Percentiles rank a stretch among this genome's conserved stretches.
phyloP scores from a whole-genome alignment of 2,113 vertebrate genomes.

The Antidorcas marsupialis region DNA sequence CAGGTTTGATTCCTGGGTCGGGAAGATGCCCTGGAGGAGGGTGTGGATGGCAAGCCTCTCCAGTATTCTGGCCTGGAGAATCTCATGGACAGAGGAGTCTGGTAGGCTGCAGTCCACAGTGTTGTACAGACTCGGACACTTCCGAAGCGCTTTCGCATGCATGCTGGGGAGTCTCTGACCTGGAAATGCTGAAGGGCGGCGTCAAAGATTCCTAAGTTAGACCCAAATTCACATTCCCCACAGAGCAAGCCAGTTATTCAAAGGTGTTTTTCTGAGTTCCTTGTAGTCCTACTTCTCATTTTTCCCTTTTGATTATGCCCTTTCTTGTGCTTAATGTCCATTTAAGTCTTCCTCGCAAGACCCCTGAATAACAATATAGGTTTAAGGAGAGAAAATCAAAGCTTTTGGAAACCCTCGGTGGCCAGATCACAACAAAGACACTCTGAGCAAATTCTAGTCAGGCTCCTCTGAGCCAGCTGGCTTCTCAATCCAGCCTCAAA shows the following conservation, averaged over 20 bases:
- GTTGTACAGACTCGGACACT: neutral
- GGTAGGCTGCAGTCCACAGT: neutral
- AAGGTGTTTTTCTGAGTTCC: neutral
- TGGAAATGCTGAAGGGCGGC: neutral
- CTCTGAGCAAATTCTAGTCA: neutral
- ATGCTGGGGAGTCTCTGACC: no score
- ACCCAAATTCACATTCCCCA: neutral
- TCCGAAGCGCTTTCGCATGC: fast-evolving
- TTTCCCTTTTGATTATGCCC: neutral
- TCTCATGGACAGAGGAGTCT: neutral
- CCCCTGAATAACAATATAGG: neutral
- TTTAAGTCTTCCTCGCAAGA: neutral
- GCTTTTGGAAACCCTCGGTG: neutral
- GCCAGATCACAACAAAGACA: neutral
- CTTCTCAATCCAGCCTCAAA: neutral
- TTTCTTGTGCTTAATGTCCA: neutral
- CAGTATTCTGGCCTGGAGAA: neutral
- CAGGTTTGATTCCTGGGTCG: neutral
- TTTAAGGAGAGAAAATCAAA: neutral
- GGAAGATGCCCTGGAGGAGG: neutral
- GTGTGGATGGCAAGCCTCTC: neutral
- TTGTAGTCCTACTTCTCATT: neutral
- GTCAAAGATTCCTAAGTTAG: neutral
- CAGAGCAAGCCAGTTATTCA: neutral
- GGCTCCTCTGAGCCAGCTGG: neutral